These are phyloP conservation scores for Andrena fulva DNA, from an alignment of 2,888 invertebrate genomes.

Conservation along the genomic window DNA sequence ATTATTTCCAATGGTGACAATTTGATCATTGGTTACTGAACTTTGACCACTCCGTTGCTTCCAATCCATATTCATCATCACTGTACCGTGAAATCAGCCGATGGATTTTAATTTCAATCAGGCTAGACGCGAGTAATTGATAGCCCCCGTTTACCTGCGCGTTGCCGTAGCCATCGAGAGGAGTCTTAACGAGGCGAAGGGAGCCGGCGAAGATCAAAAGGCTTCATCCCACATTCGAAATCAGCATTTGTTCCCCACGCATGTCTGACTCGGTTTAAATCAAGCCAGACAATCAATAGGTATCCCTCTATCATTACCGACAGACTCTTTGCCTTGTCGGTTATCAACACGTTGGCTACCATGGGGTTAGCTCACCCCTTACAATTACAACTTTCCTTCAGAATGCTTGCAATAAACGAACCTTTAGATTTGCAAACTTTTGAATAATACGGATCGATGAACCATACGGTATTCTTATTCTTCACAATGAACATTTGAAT, in stretches of 20 bases:
- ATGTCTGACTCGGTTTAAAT: slow-evolving; percentile 76
- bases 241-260: slow-evolving; percentile 73
- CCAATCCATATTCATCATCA: background rate
- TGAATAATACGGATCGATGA: no score
- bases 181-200: slow-evolving; percentile 57
- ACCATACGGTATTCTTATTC: no score
- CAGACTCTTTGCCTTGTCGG: slow-evolving; percentile 34
- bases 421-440: no score
- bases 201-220: slow-evolving; percentile 68
- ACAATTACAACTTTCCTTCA: no score
- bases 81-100: slow-evolving; percentile 13
- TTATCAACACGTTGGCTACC: slow-evolving; percentile 6
- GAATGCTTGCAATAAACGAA: no score
- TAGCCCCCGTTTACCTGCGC: slow-evolving; percentile 42
- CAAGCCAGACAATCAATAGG: slow-evolving; percentile 64
- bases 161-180: slow-evolving; percentile 18
- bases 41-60: background rate
- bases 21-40: background rate
- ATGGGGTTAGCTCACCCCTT: no score
- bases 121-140: slow-evolving; percentile 27
- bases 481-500: no score
- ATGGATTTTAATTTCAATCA: slow-evolving; percentile 11
- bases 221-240: slow-evolving; percentile 65
- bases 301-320: slow-evolving; percentile 38
- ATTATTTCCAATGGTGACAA: slow-evolving; percentile 2